Evolutionary conservation across 2,113 vertebrate species (phyloP).

Genomic region (Climacteris rufus): DNA sequence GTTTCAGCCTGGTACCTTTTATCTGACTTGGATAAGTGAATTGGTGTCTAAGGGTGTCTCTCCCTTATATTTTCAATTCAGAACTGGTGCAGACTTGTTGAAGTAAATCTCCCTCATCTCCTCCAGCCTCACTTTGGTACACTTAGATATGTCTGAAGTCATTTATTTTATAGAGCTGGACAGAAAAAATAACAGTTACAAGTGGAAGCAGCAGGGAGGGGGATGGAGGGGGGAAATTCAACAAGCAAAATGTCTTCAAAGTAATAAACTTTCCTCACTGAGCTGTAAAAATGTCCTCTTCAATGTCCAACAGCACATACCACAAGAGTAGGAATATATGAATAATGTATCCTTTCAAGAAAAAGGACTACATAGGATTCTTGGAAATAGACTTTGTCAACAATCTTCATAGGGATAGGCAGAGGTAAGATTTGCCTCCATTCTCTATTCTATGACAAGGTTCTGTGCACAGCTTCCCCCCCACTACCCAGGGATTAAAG

Average conservation of each 20-base stretch:
- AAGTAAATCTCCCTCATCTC: neutral
- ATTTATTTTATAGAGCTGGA: neutral
- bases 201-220: neutral
- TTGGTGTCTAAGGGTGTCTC: neutral
- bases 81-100: neutral
- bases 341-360: neutral
- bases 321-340: neutral
- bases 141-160: neutral
- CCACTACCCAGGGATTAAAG: neutral
- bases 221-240: neutral
- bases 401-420: neutral
- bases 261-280: neutral
- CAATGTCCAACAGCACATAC: neutral
- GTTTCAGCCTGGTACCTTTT: neutral
- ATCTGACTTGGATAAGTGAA: neutral
- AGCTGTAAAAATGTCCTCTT: neutral
- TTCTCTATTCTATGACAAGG: neutral
- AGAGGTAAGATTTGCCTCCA: neutral
- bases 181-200: neutral
- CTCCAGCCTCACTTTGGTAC: neutral
- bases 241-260: neutral
- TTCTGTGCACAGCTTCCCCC: neutral
- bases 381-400: constrained; percentile 21
- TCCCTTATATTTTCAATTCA: neutral
- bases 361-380: neutral